Evolutionary conservation across 2,113 vertebrate genomes (phyloP).

Genomic region (Poeciliopsis turrubarensis): DNA sequence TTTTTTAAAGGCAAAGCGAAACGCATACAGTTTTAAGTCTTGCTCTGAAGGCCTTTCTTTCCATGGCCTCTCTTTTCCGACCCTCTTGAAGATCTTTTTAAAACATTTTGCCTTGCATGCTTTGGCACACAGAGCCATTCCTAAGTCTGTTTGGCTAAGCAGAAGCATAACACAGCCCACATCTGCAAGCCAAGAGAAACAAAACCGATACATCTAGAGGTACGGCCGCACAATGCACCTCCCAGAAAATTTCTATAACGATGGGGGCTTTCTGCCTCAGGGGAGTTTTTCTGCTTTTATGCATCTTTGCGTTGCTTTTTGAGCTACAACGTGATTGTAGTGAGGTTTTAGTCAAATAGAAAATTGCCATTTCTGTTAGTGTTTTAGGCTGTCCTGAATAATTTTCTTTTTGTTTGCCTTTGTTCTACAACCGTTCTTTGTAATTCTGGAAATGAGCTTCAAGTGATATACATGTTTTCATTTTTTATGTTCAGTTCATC

Average conservation of each 20-base stretch:
- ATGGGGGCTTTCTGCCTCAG: conserved; percentile 53
- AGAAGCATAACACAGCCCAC: conserved; percentile 72
- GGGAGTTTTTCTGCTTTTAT: conserved; percentile 25
- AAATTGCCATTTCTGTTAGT: not conserved
- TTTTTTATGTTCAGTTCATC: too few species aligned
- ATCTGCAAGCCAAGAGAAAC: conserved; percentile 75
- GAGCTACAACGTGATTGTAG: not conserved
- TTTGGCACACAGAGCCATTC: conserved; percentile 74
- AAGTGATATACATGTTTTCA: too few species aligned
- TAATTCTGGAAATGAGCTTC: too few species aligned
- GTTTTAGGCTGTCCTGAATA: not conserved
- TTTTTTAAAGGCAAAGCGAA: conserved; percentile 4
- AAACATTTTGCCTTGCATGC: conserved; percentile 71
- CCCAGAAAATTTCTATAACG: conserved; percentile 77
- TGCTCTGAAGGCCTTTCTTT: conserved; percentile 42
- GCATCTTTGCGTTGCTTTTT: conserved; percentile 35
- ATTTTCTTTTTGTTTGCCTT: not conserved
- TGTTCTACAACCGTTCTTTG: too few species aligned
- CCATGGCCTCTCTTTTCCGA: conserved; percentile 52
- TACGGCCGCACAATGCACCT: conserved; percentile 64
- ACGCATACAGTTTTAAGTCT: conserved; percentile 20
- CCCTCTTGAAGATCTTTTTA: conserved; percentile 62
- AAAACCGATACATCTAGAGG: conserved; percentile 76
- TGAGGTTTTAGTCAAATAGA: not conserved
- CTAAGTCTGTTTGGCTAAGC: conserved; percentile 79